Evolutionary conservation across 2,888 invertebrate genomes (phyloP).

Genomic region (Drosophila differens): DNA sequence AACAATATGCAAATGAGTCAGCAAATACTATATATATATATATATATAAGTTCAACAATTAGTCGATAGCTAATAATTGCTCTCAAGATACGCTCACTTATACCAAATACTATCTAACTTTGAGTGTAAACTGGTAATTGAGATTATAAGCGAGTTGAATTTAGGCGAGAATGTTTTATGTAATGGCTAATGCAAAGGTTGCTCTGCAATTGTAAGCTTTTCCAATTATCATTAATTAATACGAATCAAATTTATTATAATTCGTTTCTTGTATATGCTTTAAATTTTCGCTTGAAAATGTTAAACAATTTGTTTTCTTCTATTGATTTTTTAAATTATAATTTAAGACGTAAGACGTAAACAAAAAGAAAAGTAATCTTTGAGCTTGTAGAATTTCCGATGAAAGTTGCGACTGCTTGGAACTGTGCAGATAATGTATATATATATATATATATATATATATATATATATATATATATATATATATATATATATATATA

Average conservation of each 20-base stretch:
- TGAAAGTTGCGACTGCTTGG: conserved; percentile 17
- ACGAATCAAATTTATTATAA: background rate
- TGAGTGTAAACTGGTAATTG: background rate
- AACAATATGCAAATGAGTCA: conserved; percentile 47
- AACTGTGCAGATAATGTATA: conserved; percentile 14
- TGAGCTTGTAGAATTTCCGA: conserved; percentile 1
- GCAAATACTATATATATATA: conserved; percentile 2
- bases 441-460: conserved; percentile 3
- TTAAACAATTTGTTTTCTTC: background rate
- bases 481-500: background rate
- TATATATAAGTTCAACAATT: conserved; percentile 37
- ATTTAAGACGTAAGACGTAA: background rate
- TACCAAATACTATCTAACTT: background rate
- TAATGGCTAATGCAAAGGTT: background rate
- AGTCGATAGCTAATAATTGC: conserved; percentile 19
- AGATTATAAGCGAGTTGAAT: background rate
- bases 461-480: conserved; percentile 1
- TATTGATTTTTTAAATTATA: background rate
- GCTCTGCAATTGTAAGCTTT: background rate
- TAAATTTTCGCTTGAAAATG: background rate
- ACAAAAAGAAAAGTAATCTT: background rate
- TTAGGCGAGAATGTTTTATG: background rate
- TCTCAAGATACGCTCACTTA: conserved; percentile 5
- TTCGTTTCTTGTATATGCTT: background rate
- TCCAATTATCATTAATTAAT: background rate